A percentile compares a stretch with the other conserved stretches of the same genome.
Conservation (phyloP, 2,797 vertebrate species). For the Potorous gilbertii region DNA sequence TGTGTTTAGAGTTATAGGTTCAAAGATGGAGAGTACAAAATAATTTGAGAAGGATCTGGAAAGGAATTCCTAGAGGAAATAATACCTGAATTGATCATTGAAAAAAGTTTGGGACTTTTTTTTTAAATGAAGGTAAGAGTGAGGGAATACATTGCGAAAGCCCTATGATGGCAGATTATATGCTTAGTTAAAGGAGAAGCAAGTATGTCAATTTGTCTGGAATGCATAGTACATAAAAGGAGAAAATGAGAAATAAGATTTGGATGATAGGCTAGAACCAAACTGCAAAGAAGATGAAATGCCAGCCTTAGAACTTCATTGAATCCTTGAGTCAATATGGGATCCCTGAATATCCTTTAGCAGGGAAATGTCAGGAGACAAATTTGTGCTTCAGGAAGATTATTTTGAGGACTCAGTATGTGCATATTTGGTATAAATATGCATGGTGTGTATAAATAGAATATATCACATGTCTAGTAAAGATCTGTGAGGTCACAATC, state of each 20-base stretch:
- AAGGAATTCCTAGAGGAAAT: neutral
- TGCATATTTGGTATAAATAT: neutral
- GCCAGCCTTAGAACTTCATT: neutral
- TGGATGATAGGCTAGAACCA: neutral
- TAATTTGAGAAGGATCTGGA: neutral
- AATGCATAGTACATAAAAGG: neutral
- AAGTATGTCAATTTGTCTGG: neutral
- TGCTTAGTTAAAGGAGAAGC: neutral
- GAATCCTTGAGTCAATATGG: neutral
- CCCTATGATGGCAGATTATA: neutral
- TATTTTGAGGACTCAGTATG: neutral
- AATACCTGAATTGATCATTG: neutral
- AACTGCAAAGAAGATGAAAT: neutral
- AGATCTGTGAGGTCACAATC: constrained; percentile 35
- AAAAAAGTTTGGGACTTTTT: neutral
- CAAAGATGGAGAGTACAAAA: neutral
- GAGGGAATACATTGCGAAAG: neutral
- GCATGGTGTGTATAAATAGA: neutral
- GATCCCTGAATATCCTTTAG: neutral
- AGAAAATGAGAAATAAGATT: neutral
- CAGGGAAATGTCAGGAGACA: neutral
- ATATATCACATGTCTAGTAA: neutral
- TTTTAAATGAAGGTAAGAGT: neutral
- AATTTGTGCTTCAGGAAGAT: neutral
- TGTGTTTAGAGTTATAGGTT: neutral